Percentiles rank a stretch among this genome's conserved stretches.
Conservation (phyloP, 1,140 invertebrate species). For the Lordiphosa clarofinis region DNA sequence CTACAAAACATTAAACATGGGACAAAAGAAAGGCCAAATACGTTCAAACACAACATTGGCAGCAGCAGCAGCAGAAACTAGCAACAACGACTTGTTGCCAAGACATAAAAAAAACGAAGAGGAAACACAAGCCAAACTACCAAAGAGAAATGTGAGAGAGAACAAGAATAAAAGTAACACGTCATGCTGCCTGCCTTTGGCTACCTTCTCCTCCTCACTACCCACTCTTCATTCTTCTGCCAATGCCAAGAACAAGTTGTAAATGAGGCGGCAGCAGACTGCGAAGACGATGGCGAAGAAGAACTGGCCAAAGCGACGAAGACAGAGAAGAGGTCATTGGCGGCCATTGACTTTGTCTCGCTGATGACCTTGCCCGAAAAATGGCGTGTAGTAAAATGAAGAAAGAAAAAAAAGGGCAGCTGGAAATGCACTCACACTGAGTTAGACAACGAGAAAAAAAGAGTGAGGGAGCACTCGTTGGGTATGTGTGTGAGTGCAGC, state of each 20-base stretch:
- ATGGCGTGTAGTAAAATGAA: conserved; percentile 57
- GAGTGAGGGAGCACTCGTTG: background rate
- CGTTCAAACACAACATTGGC: conserved; percentile 48
- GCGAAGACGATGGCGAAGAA: conserved; percentile 27
- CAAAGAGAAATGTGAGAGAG: conserved; percentile 41
- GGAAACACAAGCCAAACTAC: conserved; percentile 49
- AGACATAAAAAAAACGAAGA: conserved; percentile 63
- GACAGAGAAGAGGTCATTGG: conserved; percentile 71
- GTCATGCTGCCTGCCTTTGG: conserved; percentile 62
- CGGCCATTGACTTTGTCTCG: conserved; percentile 79
- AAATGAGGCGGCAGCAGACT: conserved; percentile 54
- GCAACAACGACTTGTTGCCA: conserved; percentile 66
- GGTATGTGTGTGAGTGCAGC: conserved; percentile 49
- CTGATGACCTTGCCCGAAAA: conserved; percentile 79
- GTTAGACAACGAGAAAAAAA: conserved; percentile 14
- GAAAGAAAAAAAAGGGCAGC: conserved; percentile 29
- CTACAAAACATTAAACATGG: conserved; percentile 31
- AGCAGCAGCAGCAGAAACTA: conserved; percentile 20
- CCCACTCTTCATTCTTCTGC: conserved; percentile 7
- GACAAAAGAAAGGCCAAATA: conserved; percentile 73
- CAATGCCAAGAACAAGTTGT: conserved; percentile 75
- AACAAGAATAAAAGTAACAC: conserved; percentile 62
- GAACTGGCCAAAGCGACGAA: conserved; percentile 19
- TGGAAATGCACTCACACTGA: conserved; percentile 45
- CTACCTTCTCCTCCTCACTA: conserved; percentile 1